These are phyloP conservation scores for Zoanthus sociatus DNA, from an alignment of 92 coral and sea anemone genomes.

Conservation along the genomic window DNA sequence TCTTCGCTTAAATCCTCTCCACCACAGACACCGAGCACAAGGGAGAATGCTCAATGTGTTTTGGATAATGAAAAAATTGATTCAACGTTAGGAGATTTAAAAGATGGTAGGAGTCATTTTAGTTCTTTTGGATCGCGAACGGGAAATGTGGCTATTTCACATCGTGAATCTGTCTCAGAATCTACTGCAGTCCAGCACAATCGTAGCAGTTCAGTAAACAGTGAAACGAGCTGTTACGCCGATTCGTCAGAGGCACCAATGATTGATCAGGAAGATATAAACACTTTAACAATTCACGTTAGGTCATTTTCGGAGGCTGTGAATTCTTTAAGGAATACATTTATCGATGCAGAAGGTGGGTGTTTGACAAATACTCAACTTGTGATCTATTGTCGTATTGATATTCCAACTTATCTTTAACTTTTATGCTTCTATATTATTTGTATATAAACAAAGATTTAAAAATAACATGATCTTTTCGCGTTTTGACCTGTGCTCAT, in stretches of 20 bases:
- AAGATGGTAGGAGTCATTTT: constrained; percentile 45
- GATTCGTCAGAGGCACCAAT: constrained; percentile 92
- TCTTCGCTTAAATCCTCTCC: not conserved
- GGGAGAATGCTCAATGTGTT: not conserved
- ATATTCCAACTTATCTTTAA: not conserved
- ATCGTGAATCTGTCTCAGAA: constrained; percentile 74
- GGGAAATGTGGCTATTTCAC: constrained; percentile 42
- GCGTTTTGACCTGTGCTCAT: not conserved
- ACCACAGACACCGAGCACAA: constrained; percentile 39
- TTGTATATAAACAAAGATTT: not conserved
- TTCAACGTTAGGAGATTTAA: not conserved
- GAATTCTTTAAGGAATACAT: constrained; percentile 81
- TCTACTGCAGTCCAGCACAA: constrained; percentile 67
- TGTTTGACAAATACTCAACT: not conserved
- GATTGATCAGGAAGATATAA: constrained; percentile 96
- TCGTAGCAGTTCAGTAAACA: constrained; percentile 93
- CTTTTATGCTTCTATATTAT: not conserved
- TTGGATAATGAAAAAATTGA: constrained; percentile 12
- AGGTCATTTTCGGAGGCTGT: constrained; percentile 93
- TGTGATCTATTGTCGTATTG: not conserved
- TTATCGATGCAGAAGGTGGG: constrained; percentile 87
- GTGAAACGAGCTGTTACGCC: constrained; percentile 79
- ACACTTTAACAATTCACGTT: constrained; percentile 90
- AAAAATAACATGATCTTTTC: not conserved
- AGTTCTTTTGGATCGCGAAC: constrained; percentile 46